Base-by-base conservation (phyloP, 1,140 invertebrate genomes). In the Druon quercuslanigerum region DNA sequence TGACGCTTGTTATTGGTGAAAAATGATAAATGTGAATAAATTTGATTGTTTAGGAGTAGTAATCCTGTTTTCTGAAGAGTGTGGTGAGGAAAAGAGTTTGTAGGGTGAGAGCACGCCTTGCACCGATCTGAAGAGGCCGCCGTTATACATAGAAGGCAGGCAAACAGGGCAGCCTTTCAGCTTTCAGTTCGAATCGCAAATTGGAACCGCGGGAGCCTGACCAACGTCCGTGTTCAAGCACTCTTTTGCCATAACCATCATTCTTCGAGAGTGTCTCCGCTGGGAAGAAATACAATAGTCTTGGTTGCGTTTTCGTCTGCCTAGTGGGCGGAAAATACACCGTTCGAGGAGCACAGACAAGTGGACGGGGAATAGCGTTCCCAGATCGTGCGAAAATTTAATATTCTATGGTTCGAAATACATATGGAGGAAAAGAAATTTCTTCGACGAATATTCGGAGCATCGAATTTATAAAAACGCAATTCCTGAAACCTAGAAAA, bases 201-300 rank as follows among this genome's bases (percentile, higher is more conserved):
- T 88, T 88, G 87, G 87, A 87, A 81, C 82, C 82, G 74, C 82
- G 78, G 86, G 84, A 79, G 84, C 72, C 85, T 88, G 87, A 88
- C 87, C 87, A 88, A 77, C 85, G 86, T 83, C 86, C 87, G 87
- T 88, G 87, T 87, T 88, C 87, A 87, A 88, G 87, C 79, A 88
- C 86, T 87, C 86, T 87, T 88, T 87, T 85, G 82, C 83, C 79
- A 84, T 85, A 83, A 82, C 79, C 84, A 81, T 76, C 77, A 71
- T 75, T 60, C 76, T 76, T 78, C 70, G 76, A 78, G 74, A 81
- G 77, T 72, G 77, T 78, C 79, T 76, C 72, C 56, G 14, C 60
- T 74, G 72, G 66, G 60, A 77, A 74, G 75, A 76, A 80, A 76
- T 75, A 80, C 73, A 77, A 80, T 77, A 52, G 54, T 77, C 78